A percentile compares a stretch with the other conserved stretches of the same genome.
These are phyloP conservation scores for Corythoichthys intestinalis DNA, from an alignment of 2,113 vertebrate genomes.

Conservation along the genomic window DNA sequence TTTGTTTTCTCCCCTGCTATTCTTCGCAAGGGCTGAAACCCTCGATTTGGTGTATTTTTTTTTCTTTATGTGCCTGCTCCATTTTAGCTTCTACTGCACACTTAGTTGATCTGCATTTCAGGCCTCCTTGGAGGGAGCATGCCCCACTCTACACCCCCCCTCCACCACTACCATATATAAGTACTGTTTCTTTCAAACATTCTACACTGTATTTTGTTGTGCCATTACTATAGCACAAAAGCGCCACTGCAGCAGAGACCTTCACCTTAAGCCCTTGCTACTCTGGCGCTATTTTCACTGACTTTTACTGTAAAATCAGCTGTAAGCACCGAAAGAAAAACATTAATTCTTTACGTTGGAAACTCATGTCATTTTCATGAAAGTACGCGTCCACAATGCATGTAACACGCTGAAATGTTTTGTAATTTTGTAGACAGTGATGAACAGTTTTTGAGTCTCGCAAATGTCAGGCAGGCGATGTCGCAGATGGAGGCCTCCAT, in stretches of 20 bases:
- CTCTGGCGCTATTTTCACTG: background rate
- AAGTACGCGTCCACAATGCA: background rate
- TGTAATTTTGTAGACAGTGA: background rate
- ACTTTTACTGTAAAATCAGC: background rate
- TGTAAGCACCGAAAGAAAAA: background rate
- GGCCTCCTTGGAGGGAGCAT: conserved; percentile 40
- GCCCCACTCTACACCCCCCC: conserved; percentile 14
- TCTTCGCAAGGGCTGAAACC: conserved; percentile 43
- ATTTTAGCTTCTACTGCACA: conserved; percentile 26
- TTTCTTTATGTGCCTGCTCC: conserved; percentile 8
- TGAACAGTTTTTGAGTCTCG: background rate
- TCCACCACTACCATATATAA: conserved; percentile 35
- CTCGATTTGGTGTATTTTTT: conserved; percentile 5
- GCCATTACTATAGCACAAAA: conserved; percentile 37
- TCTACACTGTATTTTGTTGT: conserved; percentile 19
- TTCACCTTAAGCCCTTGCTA: background rate
- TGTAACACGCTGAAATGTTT: too few species aligned
- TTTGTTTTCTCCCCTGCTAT: conserved; percentile 36
- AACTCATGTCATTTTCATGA: background rate
- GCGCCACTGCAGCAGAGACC: conserved; percentile 37
- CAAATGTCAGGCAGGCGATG: background rate
- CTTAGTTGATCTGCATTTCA: conserved; percentile 50
- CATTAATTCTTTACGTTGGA: background rate
- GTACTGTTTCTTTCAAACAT: conserved; percentile 56
- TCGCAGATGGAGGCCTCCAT: background rate